phyloP scores from a whole-genome alignment of 1,140 invertebrate species.

The Scaptomyza pallida region DNA sequence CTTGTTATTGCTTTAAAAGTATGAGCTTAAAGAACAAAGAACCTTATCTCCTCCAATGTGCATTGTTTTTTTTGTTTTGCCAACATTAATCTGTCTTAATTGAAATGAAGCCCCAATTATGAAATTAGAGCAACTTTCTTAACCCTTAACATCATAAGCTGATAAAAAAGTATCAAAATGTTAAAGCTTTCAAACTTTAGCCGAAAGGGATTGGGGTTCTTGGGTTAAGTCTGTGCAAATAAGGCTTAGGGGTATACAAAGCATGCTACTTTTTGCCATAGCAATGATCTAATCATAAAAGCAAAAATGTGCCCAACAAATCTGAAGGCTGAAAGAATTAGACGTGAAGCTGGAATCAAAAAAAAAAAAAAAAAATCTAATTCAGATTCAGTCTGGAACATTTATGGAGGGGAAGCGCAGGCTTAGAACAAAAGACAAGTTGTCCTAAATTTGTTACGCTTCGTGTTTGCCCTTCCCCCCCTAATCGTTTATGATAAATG shows the following conservation, averaged over 20 bases:
- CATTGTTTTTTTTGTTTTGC: too few species aligned
- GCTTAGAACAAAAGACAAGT: conserved; percentile 58
- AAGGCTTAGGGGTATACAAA: conserved; percentile 18
- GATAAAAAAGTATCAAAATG: not conserved
- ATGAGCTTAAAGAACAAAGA: too few species aligned
- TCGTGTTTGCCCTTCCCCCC: not conserved
- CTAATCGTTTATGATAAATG: conserved; percentile 41
- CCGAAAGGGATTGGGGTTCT: not conserved
- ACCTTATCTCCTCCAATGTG: too few species aligned
- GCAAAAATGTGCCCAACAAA: conserved; percentile 7
- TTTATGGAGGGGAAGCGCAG: conserved; percentile 26
- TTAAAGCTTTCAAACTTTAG: not conserved
- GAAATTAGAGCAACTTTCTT: conserved; percentile 25
- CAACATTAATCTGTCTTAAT: conserved; percentile 19
- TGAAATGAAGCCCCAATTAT: conserved; percentile 29
- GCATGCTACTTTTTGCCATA: not conserved
- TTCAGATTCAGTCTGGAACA: conserved; percentile 14
- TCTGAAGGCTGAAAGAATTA: not conserved
- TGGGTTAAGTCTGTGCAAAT: conserved; percentile 24
- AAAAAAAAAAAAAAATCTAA: conserved; percentile 17
- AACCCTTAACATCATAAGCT: conserved; percentile 7
- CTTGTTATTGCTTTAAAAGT: not conserved
- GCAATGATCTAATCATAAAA: conserved; percentile 48
- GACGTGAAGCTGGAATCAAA: not conserved
- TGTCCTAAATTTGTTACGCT: conserved; percentile 46